phyloP scores from a whole-genome alignment of 2,888 invertebrate species.

The Drosophila kokeensis region DNA sequence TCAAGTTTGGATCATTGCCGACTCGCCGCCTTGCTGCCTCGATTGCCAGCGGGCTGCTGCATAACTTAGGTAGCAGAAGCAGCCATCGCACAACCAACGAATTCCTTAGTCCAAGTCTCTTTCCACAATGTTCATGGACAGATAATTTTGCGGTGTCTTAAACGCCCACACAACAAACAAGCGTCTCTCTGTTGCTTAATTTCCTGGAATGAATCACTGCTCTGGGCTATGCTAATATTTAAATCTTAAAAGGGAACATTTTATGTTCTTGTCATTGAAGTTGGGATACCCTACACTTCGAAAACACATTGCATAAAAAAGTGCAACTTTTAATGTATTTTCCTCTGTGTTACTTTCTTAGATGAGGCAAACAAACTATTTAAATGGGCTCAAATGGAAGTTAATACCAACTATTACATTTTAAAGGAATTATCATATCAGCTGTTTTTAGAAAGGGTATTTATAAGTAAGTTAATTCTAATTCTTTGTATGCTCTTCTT shows the following conservation, averaged over 20 bases:
- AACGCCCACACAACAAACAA: conserved; percentile 76
- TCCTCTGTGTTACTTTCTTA: neutral
- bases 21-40: conserved; percentile 23
- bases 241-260: conserved; percentile 21
- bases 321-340: neutral
- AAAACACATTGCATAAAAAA: neutral
- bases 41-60: conserved; percentile 62
- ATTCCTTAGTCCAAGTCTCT: conserved; percentile 27
- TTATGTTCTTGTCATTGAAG: neutral
- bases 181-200: conserved; percentile 46
- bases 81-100: conserved; percentile 33
- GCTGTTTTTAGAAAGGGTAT: neutral
- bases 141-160: conserved; percentile 47
- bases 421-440: neutral
- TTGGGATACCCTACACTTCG: conserved; percentile 24
- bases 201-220: conserved; percentile 70
- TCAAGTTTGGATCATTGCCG: conserved; percentile 34
- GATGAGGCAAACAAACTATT: neutral
- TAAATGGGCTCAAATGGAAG: neutral
- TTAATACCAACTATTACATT: neutral
- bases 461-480: neutral
- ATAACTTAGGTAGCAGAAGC: conserved; percentile 73
- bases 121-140: conserved; percentile 32
- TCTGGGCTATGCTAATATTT: conserved; percentile 69
- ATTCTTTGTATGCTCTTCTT: conserved; percentile 12